A percentile compares a stretch with the other conserved stretches of the same genome.
Evolutionary conservation across 2,113 vertebrate species (phyloP).

Genomic region (Recurvirostra avosetta): DNA sequence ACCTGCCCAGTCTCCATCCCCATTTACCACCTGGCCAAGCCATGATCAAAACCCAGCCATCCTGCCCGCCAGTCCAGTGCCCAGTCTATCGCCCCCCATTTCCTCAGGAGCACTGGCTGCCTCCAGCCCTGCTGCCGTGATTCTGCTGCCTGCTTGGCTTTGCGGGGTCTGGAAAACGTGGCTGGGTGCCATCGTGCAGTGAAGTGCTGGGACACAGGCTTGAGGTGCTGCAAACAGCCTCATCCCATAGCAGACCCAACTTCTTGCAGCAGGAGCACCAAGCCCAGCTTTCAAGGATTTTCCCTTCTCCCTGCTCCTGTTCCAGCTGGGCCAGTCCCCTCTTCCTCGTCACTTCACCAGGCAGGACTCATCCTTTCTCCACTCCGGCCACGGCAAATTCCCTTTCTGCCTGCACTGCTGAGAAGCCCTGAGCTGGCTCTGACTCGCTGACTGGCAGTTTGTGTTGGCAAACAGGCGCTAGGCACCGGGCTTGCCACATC

Average conservation of each 20-base stretch:
- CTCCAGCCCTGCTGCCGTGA: not conserved
- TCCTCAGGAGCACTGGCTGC: not conserved
- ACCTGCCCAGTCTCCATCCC: not conserved
- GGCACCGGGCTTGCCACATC: not conserved
- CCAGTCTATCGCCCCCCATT: fast-evolving
- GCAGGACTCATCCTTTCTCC: not conserved
- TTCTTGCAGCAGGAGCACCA: not conserved
- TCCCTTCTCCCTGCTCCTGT: not conserved
- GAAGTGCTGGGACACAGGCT: no score
- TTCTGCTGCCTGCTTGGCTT: not conserved
- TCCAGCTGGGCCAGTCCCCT: not conserved
- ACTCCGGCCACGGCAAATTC: not conserved
- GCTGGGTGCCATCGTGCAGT: not conserved
- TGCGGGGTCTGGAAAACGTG: not conserved
- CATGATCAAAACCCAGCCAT: not conserved
- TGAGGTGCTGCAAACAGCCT: not conserved
- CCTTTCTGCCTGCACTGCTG: not conserved
- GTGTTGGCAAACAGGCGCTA: not conserved
- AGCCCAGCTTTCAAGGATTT: not conserved
- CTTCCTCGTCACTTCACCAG: not conserved
- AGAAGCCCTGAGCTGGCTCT: not conserved
- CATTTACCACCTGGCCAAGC: not conserved
- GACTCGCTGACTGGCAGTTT: not conserved
- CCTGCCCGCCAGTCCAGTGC: not conserved
- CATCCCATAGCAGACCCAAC: not conserved